A percentile compares a stretch with the other conserved stretches of the same genome.
These are phyloP conservation scores for Coilia nasus DNA, from an alignment of 2,797 vertebrate species.

Conservation along the genomic window DNA sequence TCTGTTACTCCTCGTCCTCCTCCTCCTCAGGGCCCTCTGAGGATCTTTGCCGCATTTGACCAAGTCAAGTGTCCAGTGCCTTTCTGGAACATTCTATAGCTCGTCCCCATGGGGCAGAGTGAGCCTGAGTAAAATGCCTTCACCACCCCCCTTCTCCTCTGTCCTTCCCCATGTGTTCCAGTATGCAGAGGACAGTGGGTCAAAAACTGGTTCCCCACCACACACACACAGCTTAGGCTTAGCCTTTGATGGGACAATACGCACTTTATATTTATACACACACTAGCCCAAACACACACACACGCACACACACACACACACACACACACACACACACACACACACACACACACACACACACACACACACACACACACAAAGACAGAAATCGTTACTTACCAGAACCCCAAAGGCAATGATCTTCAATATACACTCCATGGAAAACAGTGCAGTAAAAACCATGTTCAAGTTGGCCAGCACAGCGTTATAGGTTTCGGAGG, in stretches of 20 bases:
- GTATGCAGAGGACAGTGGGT: neutral
- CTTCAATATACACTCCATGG: constrained; percentile 94
- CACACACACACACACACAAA: neutral
- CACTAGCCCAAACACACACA: neutral
- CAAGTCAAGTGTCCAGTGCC: constrained; percentile 4
- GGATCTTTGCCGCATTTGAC: neutral
- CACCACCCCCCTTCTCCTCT: neutral
- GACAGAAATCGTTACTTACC: constrained; percentile 74
- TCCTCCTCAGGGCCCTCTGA: too few species aligned
- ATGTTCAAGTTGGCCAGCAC: constrained; percentile 94
- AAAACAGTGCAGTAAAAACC: constrained; percentile 96
- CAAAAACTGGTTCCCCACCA: neutral
- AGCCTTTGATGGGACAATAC: too few species aligned
- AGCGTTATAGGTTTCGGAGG: constrained; percentile 80
- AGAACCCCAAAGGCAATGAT: constrained; percentile 94
- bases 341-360: neutral
- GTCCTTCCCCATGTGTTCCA: neutral
- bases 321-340: constrained; percentile 17
- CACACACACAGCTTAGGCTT: too few species aligned
- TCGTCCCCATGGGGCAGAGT: neutral
- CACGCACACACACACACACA: neutral
- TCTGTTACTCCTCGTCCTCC: neutral
- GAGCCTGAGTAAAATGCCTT: constrained; percentile 9
- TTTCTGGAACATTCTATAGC: constrained; percentile 5
- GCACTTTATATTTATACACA: neutral